Conservation (phyloP, 2,797 vertebrate species). For the Parauchenoglanis ngamensis region DNA sequence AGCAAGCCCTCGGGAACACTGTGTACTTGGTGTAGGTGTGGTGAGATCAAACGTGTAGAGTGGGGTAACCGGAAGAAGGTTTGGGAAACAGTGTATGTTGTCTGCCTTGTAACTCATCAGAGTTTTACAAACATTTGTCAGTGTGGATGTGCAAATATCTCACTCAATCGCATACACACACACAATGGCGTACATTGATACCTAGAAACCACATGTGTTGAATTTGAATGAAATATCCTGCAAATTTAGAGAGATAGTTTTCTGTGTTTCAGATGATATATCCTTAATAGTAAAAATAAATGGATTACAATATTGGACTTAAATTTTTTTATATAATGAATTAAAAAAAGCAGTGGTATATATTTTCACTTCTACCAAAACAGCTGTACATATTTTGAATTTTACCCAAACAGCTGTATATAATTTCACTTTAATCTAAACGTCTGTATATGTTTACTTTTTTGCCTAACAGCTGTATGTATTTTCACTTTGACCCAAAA, state of each 20-base stretch:
- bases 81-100: neutral
- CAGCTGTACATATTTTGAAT: neutral
- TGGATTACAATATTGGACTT: neutral
- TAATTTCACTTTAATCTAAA: neutral
- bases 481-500: neutral
- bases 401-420: neutral
- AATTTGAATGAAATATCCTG: neutral
- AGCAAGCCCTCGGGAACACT: neutral
- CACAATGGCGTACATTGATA: neutral
- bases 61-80: neutral
- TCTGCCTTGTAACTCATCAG: neutral
- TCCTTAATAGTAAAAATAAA: neutral
- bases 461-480: neutral
- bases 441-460: neutral
- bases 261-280: neutral
- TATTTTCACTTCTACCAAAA: neutral
- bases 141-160: neutral
- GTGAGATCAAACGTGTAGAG: neutral
- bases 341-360: neutral
- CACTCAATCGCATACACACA: neutral
- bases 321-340: neutral
- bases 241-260: neutral
- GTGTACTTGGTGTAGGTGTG: neutral
- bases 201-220: neutral
- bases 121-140: neutral